These are phyloP conservation scores for Todiramphus saurophagus DNA, from an alignment of 2,113 vertebrate species.

Conservation along the genomic window DNA sequence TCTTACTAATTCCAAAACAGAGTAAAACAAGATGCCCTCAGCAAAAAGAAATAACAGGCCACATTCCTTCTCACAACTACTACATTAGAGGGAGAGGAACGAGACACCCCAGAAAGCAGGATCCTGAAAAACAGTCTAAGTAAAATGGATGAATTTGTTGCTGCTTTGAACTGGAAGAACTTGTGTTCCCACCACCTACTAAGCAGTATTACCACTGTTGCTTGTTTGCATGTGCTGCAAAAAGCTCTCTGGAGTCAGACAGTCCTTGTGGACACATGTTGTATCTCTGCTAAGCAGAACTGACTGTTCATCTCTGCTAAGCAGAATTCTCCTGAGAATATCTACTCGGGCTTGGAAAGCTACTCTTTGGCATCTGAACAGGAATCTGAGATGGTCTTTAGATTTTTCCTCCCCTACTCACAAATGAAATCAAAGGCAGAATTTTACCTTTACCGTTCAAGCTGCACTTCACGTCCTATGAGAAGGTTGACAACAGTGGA, in stretches of 20 bases:
- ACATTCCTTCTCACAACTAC: not conserved
- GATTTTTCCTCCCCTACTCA: not conserved
- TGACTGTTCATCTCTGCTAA: not conserved
- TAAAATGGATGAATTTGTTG: not conserved
- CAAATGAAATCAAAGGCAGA: not conserved
- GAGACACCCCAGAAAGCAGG: not conserved
- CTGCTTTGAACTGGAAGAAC: not conserved
- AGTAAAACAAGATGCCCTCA: not conserved
- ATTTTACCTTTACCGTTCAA: not conserved
- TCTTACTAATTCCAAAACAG: not conserved
- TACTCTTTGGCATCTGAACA: not conserved
- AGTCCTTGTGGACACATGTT: not conserved
- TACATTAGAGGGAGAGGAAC: not conserved
- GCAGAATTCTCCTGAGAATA: not conserved
- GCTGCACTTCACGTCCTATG: not conserved
- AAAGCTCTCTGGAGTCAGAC: not conserved
- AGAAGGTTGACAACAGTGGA: not conserved
- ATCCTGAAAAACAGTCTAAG: not conserved
- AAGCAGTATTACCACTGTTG: not conserved
- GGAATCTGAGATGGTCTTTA: not conserved
- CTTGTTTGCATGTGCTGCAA: not conserved
- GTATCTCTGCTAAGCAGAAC: not conserved
- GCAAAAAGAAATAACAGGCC: rapidly evolving
- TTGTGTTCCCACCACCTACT: not conserved
- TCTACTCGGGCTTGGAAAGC: not conserved